Conservation (phyloP, 2,113 vertebrate genomes). For the Hystrix cristata region DNA sequence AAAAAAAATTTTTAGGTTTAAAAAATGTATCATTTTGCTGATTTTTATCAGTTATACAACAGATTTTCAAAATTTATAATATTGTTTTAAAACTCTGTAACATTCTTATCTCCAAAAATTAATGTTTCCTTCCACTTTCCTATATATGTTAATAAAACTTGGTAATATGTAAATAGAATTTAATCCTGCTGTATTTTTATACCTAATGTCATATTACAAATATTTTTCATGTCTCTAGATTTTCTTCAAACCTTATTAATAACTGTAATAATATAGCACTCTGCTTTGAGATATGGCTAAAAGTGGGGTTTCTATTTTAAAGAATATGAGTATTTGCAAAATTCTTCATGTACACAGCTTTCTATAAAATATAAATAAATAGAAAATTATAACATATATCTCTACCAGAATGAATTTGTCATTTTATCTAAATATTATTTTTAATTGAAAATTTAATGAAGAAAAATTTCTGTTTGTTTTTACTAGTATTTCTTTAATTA, state of each 20-base stretch:
- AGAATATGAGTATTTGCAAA: neutral
- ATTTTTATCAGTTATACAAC: neutral
- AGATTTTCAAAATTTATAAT: neutral
- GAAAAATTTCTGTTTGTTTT: neutral
- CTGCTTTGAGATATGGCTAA: neutral
- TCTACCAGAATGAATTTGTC: neutral
- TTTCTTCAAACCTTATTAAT: neutral
- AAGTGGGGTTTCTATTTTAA: neutral
- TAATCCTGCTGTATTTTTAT: neutral
- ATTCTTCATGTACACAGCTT: neutral
- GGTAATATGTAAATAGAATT: neutral
- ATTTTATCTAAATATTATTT: neutral
- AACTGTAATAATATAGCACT: neutral
- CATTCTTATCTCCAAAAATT: neutral
- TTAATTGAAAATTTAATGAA: neutral
- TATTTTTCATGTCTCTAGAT: neutral
- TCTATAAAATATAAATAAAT: neutral
- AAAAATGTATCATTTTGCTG: neutral
- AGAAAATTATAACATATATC: neutral
- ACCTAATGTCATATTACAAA: neutral
- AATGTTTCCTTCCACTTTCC: neutral
- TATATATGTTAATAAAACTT: slow-evolving; percentile 6
- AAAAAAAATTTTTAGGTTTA: neutral
- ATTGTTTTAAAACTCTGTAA: neutral
- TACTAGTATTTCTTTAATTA: neutral